Conservation (phyloP, 92 coral and sea anemone genomes). For the Montipora capitata region DNA sequence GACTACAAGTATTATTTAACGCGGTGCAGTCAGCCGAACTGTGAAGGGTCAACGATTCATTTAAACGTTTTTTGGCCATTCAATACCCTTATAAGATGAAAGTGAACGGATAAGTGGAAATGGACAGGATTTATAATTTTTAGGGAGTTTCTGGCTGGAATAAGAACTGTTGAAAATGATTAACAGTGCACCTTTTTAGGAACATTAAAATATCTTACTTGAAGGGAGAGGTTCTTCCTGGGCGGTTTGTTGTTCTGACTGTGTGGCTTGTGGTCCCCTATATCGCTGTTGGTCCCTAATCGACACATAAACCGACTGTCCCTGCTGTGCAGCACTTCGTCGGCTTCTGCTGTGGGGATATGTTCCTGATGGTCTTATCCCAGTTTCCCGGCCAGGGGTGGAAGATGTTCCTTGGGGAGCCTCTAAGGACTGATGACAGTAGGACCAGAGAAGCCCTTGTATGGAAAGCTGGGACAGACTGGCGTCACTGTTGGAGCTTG, state of each 20-base stretch:
- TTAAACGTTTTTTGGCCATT: too few species aligned
- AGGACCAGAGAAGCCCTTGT: conserved; percentile 27
- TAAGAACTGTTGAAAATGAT: too few species aligned
- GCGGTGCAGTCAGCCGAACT: too few species aligned
- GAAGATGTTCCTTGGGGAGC: conserved; percentile 35
- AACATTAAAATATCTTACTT: conserved; percentile 65
- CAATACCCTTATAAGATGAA: too few species aligned
- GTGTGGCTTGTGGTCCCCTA: conserved; percentile 39
- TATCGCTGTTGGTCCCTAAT: conserved; percentile 80
- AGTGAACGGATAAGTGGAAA: too few species aligned
- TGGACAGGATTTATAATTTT: too few species aligned
- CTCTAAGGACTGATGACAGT: conserved; percentile 50
- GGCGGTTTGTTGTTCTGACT: conserved; percentile 30
- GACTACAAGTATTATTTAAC: not conserved
- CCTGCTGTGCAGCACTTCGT: conserved; percentile 46
- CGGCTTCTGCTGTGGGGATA: conserved; percentile 4
- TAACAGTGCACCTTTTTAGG: not conserved
- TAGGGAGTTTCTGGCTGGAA: not conserved
- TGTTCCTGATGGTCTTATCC: conserved; percentile 30
- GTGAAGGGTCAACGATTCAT: too few species aligned
- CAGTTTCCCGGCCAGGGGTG: conserved; percentile 27
- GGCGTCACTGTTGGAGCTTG: not conserved
- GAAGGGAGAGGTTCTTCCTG: conserved; percentile 76
- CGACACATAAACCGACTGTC: conserved; percentile 85
- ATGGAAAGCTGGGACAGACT: conserved; percentile 23